Evolutionary conservation across 2,113 vertebrate species (phyloP), one percentile per base, ranked within the genome.

Genomic region (Ictalurus furcatus): DNA sequence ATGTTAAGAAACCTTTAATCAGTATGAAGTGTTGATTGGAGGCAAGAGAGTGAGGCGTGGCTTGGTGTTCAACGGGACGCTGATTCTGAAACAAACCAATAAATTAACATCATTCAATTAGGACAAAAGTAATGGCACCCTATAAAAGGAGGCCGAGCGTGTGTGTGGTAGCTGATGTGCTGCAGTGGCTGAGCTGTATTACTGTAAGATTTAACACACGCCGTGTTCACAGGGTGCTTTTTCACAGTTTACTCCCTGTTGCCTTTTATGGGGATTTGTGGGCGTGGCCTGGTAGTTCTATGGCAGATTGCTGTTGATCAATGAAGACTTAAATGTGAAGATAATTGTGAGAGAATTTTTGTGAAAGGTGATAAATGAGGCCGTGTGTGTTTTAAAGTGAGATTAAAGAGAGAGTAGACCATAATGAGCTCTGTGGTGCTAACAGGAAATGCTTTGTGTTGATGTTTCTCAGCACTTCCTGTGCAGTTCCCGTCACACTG

Each of bases 371-470:
- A 67, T 67, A n/a, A 67, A 67, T 6, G 61, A 63, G 61, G 21
- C 61, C 9, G 61, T 40, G 69, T 17, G 13, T 7, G 69, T 34
- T 48, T 25, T 54, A 44, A 52, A 7, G 44, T 79, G 48, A 80
- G 25, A 80, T 30, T 56, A 80, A 14, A 78, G 28, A 7, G 25
- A n/a, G 28, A 54, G 44, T 11, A 28, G 79, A 59, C 30, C 19
- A 59, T 37, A 30, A 25, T 61, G 79, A 58, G 54, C 19, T 61
- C 56, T 61, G 30, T 37, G 81, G 56, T 63, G 37, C 65, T 71
- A 73, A 84, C 56, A 88, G 81, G 80, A 84, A 88, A 84, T 88
- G 81, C 69, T 56, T 88, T 44, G 37, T 84, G 80, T 34, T 85
- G 0, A 78, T 58, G 23, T 76, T 84, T 58, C 37, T 74, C 14